Evolutionary conservation across 2,113 vertebrate species (phyloP).

Genomic region (Gallinago undulata): DNA sequence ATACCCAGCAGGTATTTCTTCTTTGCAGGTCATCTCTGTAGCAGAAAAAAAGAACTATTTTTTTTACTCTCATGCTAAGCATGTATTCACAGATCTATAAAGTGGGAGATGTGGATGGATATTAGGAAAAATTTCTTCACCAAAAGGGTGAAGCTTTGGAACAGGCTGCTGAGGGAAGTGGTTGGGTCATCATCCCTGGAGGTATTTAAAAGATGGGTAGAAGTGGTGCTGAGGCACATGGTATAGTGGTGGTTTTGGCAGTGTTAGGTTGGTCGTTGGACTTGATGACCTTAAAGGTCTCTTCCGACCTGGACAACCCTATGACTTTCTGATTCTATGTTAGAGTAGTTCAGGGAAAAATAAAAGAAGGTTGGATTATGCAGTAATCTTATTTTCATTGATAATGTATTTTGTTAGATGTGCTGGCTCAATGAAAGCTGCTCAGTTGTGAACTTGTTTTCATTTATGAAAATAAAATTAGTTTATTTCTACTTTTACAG

Average conservation of each 20-base stretch:
- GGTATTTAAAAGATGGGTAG: neutral
- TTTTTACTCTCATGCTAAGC: neutral
- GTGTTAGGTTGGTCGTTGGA: neutral
- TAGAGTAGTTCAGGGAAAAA: neutral
- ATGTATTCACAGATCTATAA: neutral
- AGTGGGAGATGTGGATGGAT: neutral
- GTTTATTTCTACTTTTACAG: constrained; percentile 3
- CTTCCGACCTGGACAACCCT: neutral
- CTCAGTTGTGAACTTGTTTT: constrained; percentile 19
- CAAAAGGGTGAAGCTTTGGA: neutral
- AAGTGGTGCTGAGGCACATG: neutral
- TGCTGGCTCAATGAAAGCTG: neutral
- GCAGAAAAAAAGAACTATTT: neutral
- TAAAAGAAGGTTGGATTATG: neutral
- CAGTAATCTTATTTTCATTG: constrained; percentile 15
- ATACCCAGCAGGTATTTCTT: neutral
- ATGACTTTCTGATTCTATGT: neutral
- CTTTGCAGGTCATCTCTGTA: neutral
- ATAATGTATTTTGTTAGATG: constrained; percentile 32
- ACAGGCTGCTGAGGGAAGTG: neutral
- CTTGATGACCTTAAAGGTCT: neutral
- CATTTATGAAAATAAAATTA: constrained; percentile 43
- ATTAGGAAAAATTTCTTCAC: neutral
- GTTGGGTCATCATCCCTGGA: neutral
- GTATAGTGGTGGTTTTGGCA: neutral